Base-by-base conservation (phyloP, 2,888 invertebrate species). In the Tromatobia lineatoria region DNA sequence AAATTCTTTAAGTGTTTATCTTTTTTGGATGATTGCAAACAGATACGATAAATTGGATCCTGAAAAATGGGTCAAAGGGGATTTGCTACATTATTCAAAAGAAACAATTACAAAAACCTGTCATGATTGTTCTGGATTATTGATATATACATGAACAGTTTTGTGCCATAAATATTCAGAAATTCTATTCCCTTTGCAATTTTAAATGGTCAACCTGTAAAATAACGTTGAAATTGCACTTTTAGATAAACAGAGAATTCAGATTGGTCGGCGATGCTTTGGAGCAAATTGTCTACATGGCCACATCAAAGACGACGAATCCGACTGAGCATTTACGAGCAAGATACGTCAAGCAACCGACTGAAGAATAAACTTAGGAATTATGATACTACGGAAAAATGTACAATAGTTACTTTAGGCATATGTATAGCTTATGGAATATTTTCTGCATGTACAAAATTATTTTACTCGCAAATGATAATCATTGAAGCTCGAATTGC, bases 291-390 rank as follows among this genome's bases (percentile, higher is more conserved):
- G 70, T 95, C 10, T 94, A 86, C 54, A 96, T 96, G 96, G 95
- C 95, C 57, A 96, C 96, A 0, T 94, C 94, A n/a, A 94, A 90
- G 7, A 95, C 95, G 11, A 94, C 94, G 0, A 88, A 89, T 47
- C 59, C 95, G 79, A 94, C 94, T 1, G 94, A 95, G 87, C 96
- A 96, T 93, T 93, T 96, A 71, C 93, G 92, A 69, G 95, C 95
- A 4, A 90, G 94, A 54, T 96, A 96, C 90, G 92, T 91, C 11
- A 95, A 93, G 88, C 88, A 91, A 15, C 59, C 69, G 23, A 47
- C 18, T 3, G 34, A 87, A n/a, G 34, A 82, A 70, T 83, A 85
- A 84, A 38, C 4, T 20, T 18, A 38, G 13, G 18, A 50, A 20
- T 25, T 20, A 25, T 8, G 54, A 42, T 18, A 52, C 15, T 11